A percentile compares a stretch with the other conserved stretches of the same genome.
phyloP scores from a whole-genome alignment of 37 sponge, comb jelly and placozoan species.

The Oopsacas minuta region DNA sequence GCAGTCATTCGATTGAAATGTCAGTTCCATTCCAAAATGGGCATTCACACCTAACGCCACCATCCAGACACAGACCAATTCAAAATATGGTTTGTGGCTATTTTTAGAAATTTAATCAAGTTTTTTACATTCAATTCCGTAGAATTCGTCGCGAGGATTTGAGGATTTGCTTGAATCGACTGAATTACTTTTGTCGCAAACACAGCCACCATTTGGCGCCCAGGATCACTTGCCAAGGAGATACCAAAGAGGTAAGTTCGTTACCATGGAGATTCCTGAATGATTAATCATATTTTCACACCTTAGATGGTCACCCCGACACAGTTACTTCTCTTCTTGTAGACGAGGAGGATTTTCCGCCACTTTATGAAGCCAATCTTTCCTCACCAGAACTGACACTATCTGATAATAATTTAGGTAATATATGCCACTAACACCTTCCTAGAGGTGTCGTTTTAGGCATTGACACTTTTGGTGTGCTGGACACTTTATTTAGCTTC shows the following conservation, averaged over 20 bases:
- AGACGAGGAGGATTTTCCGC: neutral
- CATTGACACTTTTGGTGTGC: too few species aligned
- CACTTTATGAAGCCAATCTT: neutral
- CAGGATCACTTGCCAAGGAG: neutral
- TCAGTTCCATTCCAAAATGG: neutral
- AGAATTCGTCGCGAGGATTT: neutral
- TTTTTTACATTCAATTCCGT: neutral
- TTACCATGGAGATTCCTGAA: neutral
- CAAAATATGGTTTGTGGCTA: neutral
- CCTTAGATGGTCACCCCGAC: conserved; percentile 1
- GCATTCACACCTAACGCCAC: neutral
- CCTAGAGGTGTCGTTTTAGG: too few species aligned
- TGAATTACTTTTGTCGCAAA: neutral
- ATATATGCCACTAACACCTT: too few species aligned
- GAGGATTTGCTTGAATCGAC: neutral
- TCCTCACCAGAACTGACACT: neutral
- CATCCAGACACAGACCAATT: neutral
- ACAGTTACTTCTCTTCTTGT: neutral
- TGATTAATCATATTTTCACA: too few species aligned
- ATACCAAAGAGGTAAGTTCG: neutral
- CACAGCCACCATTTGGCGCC: neutral
- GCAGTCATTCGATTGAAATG: neutral
- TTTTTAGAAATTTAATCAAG: too few species aligned
- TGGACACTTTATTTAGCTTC: too few species aligned
- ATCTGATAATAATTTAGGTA: neutral